Evolutionary conservation across 2,888 invertebrate genomes (phyloP).

Genomic region (Aromia moschata): DNA sequence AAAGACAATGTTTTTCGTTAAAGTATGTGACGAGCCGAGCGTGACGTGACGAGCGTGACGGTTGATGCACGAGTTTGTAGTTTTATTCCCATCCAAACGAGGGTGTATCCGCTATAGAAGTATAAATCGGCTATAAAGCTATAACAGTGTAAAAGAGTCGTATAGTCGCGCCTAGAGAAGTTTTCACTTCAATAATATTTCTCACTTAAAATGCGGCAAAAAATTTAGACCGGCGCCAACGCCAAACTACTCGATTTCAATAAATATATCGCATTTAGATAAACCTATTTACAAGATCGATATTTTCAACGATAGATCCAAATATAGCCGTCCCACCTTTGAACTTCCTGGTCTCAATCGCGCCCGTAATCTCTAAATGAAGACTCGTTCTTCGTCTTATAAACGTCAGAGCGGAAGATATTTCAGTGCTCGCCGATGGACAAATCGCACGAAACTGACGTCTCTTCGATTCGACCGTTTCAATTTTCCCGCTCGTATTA

Average conservation of each 20-base stretch:
- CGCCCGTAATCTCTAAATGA: not conserved
- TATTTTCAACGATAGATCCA: not conserved
- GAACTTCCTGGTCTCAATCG: not conserved
- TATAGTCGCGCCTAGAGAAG: too few species aligned
- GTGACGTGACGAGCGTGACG: too few species aligned
- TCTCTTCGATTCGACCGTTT: constrained; percentile 29
- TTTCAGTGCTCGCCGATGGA: not conserved
- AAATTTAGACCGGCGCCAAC: not conserved
- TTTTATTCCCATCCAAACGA: too few species aligned
- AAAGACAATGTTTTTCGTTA: too few species aligned
- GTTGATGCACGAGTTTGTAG: too few species aligned
- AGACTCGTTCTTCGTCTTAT: not conserved
- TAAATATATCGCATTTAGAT: not conserved
- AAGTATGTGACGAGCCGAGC: too few species aligned
- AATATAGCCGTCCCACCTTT: constrained; percentile 1
- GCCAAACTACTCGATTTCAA: not conserved
- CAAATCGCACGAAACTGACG: not conserved
- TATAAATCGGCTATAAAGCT: not conserved
- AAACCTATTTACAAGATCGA: not conserved
- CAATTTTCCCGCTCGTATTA: constrained; percentile 48
- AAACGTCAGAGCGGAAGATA: not conserved
- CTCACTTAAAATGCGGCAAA: not conserved
- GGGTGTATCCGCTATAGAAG: not conserved
- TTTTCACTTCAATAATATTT: too few species aligned
- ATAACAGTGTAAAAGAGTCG: too few species aligned